Evolutionary conservation across 2,113 vertebrate species (phyloP).

Genomic region (Paracanthobrama guichenoti): DNA sequence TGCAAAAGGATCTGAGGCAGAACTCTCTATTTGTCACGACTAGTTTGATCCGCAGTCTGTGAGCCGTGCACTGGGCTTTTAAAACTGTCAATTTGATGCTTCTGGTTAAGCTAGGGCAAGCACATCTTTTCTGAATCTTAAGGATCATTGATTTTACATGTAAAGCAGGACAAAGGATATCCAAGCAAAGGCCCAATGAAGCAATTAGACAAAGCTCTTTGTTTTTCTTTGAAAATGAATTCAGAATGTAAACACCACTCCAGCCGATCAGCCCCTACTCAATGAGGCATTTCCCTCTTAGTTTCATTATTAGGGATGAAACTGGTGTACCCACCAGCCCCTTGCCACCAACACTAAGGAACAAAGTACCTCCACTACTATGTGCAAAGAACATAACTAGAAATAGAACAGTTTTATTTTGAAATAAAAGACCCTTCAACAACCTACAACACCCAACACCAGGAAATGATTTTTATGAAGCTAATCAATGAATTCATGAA

Average conservation of each 20-base stretch:
- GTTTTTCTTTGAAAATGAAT: slow-evolving; percentile 28
- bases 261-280: slow-evolving; percentile 11
- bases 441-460: neutral
- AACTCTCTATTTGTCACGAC: slow-evolving; percentile 47
- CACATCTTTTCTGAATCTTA: slow-evolving; percentile 49
- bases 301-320: slow-evolving; percentile 10
- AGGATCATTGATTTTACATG: slow-evolving; percentile 49
- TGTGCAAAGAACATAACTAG: no score
- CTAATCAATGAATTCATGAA: neutral
- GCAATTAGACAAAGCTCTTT: slow-evolving; percentile 36
- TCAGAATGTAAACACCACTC: slow-evolving; percentile 5
- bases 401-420: neutral
- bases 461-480: neutral
- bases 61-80: slow-evolving; percentile 37
- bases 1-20: slow-evolving; percentile 24
- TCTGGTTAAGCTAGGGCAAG: slow-evolving; percentile 45
- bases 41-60: slow-evolving; percentile 50
- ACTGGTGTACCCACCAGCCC: neutral
- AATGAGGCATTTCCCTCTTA: slow-evolving; percentile 26
- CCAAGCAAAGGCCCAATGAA: slow-evolving; percentile 49
- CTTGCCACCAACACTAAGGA: neutral
- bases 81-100: slow-evolving; percentile 53
- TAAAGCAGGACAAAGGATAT: slow-evolving; percentile 41
- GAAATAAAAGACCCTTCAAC: neutral
- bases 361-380: neutral